phyloP scores from a whole-genome alignment of 2,888 invertebrate species.

The Tipula unca region DNA sequence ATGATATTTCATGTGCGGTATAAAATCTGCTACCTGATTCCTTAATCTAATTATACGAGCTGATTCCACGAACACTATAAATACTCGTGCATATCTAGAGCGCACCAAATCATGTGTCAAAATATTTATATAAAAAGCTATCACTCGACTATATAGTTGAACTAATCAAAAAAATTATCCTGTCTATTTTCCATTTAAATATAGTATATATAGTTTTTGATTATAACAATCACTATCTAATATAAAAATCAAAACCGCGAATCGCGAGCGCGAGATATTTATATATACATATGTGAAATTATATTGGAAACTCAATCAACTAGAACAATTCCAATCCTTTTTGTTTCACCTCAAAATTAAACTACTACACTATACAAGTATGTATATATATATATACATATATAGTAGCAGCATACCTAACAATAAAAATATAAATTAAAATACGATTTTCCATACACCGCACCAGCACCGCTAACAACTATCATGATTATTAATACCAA shows the following conservation, averaged over 20 bases:
- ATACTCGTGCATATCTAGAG: not conserved
- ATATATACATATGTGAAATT: not conserved
- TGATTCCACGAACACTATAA: not conserved
- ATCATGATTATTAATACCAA: not conserved
- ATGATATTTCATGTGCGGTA: not conserved
- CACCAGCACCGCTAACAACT: not conserved
- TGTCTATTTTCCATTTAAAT: not conserved
- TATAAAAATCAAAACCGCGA: not conserved
- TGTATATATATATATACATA: no score
- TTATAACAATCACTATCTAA: not conserved
- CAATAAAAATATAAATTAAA: conserved; percentile 8
- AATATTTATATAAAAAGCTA: not conserved
- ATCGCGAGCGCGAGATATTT: not conserved
- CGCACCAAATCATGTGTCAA: not conserved
- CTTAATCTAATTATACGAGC: not conserved
- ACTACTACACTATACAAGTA: not conserved
- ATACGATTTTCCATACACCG: not conserved
- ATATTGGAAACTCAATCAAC: not conserved
- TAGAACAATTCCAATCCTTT: not conserved
- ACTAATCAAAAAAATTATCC: not conserved
- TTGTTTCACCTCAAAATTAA: not conserved
- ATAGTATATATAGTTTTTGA: not conserved
- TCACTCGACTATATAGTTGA: not conserved
- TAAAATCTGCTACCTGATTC: not conserved
- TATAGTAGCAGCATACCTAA: not conserved